Conservation (phyloP, 64 coral and sea anemone genomes). For the Pocillopora verrucosa region DNA sequence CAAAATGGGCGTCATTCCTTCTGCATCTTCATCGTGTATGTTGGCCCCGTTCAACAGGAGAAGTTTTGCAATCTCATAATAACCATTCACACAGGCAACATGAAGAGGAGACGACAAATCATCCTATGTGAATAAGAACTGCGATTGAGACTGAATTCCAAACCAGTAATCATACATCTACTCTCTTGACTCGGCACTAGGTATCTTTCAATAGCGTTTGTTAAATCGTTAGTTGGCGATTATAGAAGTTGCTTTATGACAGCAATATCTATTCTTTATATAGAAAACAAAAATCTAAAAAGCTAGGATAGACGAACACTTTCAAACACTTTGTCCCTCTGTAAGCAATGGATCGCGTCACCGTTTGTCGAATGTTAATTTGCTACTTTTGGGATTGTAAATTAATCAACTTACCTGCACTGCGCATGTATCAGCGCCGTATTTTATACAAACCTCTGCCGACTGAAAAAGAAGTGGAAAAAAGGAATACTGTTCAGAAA, state of each 20-base stretch:
- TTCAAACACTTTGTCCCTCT: too few species aligned
- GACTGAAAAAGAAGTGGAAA: neutral
- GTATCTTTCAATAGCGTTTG: too few species aligned
- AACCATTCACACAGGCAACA: slow-evolving; percentile 53
- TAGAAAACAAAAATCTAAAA: too few species aligned
- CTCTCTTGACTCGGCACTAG: too few species aligned
- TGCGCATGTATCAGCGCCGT: slow-evolving; percentile 71
- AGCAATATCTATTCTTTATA: too few species aligned
- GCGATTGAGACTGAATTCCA: too few species aligned
- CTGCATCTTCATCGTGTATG: slow-evolving; percentile 62
- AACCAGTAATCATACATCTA: neutral
- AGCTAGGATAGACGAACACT: too few species aligned
- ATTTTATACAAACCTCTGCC: slow-evolving; percentile 81
- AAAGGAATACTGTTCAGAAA: neutral
- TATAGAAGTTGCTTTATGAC: too few species aligned
- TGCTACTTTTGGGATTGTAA: neutral
- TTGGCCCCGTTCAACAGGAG: slow-evolving; percentile 54
- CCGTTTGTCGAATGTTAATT: too few species aligned
- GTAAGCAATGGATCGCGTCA: too few species aligned
- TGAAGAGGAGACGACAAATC: slow-evolving; percentile 68
- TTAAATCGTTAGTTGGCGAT: too few species aligned
- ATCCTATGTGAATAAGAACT: slow-evolving; percentile 11
- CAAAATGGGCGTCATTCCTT: slow-evolving; percentile 83
- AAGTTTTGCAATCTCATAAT: slow-evolving; percentile 57
- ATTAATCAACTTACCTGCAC: slow-evolving; percentile 43